phyloP scores from a whole-genome alignment of 2,797 vertebrate species.

The Thamnophis elegans region DNA sequence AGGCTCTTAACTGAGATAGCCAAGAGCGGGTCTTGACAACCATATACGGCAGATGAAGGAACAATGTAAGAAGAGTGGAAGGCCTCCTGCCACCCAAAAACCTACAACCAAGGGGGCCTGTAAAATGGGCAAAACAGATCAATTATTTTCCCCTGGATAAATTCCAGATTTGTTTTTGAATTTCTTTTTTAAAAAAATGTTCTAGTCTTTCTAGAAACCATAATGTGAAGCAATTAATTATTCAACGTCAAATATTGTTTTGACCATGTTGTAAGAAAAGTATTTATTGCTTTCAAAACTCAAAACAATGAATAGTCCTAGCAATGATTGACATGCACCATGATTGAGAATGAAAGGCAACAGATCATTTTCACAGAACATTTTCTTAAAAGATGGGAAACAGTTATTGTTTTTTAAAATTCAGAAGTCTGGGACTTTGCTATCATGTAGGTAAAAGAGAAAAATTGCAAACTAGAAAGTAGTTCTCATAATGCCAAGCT shows the following conservation, averaged over 20 bases:
- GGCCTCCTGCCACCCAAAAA: not conserved
- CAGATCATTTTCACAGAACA: not conserved
- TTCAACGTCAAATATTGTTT: not conserved
- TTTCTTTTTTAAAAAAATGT: not conserved
- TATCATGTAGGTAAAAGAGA: not conserved
- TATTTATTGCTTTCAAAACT: not conserved
- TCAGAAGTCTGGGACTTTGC: not conserved
- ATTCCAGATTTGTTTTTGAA: not conserved
- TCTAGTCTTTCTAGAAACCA: not conserved
- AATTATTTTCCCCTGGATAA: not conserved
- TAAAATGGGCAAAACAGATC: not conserved
- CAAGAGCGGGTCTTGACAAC: not conserved
- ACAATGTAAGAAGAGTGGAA: not conserved
- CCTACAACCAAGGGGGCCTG: not conserved
- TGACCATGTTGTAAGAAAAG: not conserved
- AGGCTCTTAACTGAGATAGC: not conserved
- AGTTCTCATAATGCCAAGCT: not conserved
- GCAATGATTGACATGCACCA: not conserved
- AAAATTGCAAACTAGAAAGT: not conserved
- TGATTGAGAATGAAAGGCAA: not conserved
- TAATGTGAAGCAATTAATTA: not conserved
- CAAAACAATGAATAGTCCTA: not conserved
- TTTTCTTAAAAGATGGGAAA: not conserved
- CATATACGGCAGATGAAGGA: not conserved
- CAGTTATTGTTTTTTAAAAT: not conserved